Conservation (phyloP, 2,113 vertebrate species). For the Callithrix jacchus region DNA sequence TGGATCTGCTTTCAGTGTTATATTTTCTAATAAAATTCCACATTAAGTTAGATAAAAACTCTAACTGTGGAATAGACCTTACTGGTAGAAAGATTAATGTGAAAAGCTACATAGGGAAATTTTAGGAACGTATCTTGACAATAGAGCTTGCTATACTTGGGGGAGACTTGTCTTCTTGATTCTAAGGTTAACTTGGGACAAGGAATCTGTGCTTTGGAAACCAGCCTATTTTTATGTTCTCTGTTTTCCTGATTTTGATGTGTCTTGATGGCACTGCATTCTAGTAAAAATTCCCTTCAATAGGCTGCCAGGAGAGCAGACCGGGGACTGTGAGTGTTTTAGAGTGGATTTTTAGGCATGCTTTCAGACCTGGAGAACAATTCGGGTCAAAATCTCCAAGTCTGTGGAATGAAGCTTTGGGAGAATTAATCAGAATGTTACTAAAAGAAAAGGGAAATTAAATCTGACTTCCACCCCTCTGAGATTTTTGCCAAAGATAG, state of each 20-base stretch:
- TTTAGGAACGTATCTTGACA: background rate
- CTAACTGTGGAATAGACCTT: background rate
- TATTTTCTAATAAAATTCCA: background rate
- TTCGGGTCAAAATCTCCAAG: background rate
- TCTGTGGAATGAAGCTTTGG: background rate
- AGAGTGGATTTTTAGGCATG: background rate
- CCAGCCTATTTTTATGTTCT: background rate
- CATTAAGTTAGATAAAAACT: background rate
- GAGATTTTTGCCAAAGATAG: background rate
- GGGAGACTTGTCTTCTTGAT: background rate
- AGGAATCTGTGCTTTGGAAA: background rate
- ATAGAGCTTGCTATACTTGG: background rate
- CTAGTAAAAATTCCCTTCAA: conserved; percentile 38
- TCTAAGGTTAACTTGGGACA: conserved; percentile 46
- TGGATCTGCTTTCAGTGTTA: background rate
- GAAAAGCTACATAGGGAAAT: background rate
- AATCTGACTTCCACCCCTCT: background rate
- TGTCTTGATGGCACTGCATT: background rate
- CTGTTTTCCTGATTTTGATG: background rate
- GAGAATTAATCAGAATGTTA: background rate
- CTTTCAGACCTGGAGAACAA: background rate
- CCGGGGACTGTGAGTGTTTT: background rate
- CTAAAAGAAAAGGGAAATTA: background rate
- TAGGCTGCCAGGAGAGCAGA: background rate
- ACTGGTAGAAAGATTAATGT: background rate